Evolutionary conservation across 2,888 invertebrate genomes (phyloP), one percentile per base, ranked within the genome.

Genomic region (Temnothorax unifasciatus): DNA sequence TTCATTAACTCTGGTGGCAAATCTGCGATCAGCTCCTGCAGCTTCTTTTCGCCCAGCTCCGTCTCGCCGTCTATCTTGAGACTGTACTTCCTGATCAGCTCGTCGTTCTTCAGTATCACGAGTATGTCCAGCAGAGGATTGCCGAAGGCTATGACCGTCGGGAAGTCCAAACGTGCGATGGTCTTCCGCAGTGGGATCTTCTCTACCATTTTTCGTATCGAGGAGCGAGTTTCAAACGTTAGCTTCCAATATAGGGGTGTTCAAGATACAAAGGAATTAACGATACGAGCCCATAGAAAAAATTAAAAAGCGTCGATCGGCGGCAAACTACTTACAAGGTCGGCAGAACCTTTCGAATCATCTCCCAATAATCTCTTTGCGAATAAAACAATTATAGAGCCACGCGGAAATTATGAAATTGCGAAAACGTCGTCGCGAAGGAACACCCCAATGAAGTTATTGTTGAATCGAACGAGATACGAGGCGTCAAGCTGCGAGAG

Each of bases 91-190:
- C 92, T 87, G 41, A 93, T 74, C 76, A 94, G 79, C 18, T 89
- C 91, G 11, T 91, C 90, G 84, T 93, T 92, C 3, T 91, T 86
- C 21, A 93, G 76, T 21, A 86, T 88, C 3, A 94, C 91, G 25
- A 91, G 88, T 38, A 94, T 92, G 86, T 95, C 95, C 73, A 95
- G 75, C 34, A 95, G 85, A 25, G 95, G 95, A 92, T 95, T 95
- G 18, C 95, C 95, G 76, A 95, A 94, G 64, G 93, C 92, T 83
- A 93, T 86, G 21, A 95, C 88, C 13, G 92, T 90, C 61, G 95
- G 94, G n/a, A 86, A 74, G 29, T 90, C 85, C 8, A 93, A 85
- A 21, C 77, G 82, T 44, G 86, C 75, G 13, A 92, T 83, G 25
- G 88, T 84, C 85, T 90, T 86, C 25, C 88, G 87, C 29, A 92